Conservation (phyloP, 2,888 invertebrate genomes). For the Agonopterix alstromeriana region DNA sequence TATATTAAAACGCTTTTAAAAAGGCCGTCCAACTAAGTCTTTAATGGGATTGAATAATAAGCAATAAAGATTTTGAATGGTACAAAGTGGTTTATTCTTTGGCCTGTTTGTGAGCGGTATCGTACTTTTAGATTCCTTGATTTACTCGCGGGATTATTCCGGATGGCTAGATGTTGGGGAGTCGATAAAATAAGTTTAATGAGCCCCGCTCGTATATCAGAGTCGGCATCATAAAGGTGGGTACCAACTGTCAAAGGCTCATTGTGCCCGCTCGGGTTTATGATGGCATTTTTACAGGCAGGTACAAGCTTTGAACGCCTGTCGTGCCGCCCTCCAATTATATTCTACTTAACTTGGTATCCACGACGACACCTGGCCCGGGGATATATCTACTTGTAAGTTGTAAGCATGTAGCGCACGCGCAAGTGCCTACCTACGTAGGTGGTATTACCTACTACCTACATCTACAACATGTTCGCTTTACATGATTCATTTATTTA, state of each 20-base stretch:
- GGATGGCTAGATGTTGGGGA: slow-evolving; percentile 54
- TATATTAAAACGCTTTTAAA: slow-evolving; percentile 60
- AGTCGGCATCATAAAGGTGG: slow-evolving; percentile 72
- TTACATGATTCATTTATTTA: not conserved
- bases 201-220: slow-evolving; percentile 63
- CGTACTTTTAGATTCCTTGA: slow-evolving; percentile 49
- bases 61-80: slow-evolving; percentile 69
- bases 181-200: slow-evolving; percentile 73
- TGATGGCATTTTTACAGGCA: slow-evolving; percentile 74
- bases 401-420: not conserved
- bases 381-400: not conserved
- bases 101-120: slow-evolving; percentile 46
- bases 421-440: slow-evolving; percentile 5
- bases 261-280: slow-evolving; percentile 69
- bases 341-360: slow-evolving; percentile 67
- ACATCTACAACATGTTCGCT: no score
- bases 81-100: slow-evolving; percentile 61
- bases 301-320: slow-evolving; percentile 67
- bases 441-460: no score
- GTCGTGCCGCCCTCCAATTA: slow-evolving; percentile 70
- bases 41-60: slow-evolving; percentile 71
- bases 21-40: slow-evolving; percentile 60
- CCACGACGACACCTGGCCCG: slow-evolving; percentile 16
- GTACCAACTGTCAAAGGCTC: slow-evolving; percentile 72
- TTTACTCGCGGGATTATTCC: slow-evolving; percentile 56